Evolutionary conservation across 2,797 vertebrate species (phyloP), one percentile per base, ranked within the genome.

Genomic region (Pipistrellus nathusii): DNA sequence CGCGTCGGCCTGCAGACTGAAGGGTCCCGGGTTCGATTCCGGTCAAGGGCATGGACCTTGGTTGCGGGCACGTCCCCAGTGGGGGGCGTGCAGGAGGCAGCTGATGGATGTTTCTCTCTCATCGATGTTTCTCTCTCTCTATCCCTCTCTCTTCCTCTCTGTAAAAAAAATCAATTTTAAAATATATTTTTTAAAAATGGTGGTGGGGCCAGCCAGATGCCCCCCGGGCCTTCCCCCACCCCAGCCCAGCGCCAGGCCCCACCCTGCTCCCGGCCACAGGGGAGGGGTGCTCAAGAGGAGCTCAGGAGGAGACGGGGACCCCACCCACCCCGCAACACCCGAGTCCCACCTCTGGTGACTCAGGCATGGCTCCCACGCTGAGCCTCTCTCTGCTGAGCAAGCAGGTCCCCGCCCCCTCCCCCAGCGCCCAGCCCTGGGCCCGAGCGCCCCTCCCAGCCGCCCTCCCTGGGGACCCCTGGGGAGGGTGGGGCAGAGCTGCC

Each of bases 301-400:
- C 38, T 38, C 38, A 41, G 25, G n/a, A 51, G 53, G 12, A 68
- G 46, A 44, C 64, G 3, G 81, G 27, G 46, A 62, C n/a, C 0
- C 23, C 55, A 11, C 62, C 30, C 21, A 41, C 23, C 64, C 23
- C 53, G 41, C 55, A 57, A 55, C 27, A 6, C 46, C 20, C 27
- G 23, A 78, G 73, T 35, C 38, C 57, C 59, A 41, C 64, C 82
- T 86, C 41, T 23, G 53, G 87, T 97, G 96, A 97, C 87, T 96
- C 95, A 94, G 88, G 66, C 48, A 3, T 25, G 55, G 83, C 62
- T 89, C 48, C 80, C 53, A 27, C 0, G 11, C 55, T 90, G 81
- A 38, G 38, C 86, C 38, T 62, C 94, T 62, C 55, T n/a, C 10
- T 76, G 73, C 91, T 8, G 6, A 90, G 53, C 27, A 66, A 90